phyloP scores from a whole-genome alignment of 1,140 invertebrate genomes.

The Achroia grisella region DNA sequence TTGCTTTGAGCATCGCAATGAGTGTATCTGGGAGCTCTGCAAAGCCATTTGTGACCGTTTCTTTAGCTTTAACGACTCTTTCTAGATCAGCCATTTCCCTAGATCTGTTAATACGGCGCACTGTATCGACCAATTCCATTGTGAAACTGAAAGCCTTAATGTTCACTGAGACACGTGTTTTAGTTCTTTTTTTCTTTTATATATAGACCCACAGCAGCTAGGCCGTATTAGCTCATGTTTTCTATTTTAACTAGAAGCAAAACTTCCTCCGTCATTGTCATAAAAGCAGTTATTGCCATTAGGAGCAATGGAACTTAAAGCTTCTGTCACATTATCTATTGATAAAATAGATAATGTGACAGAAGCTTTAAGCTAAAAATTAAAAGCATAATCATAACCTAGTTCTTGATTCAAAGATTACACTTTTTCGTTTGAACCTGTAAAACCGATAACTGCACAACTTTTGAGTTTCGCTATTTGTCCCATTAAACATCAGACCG shows the following conservation, averaged over 20 bases:
- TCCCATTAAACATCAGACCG: conserved; percentile 79
- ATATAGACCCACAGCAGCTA: conserved; percentile 76
- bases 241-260: conserved; percentile 69
- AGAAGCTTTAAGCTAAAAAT: no score
- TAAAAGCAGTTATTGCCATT: conserved; percentile 77
- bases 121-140: conserved; percentile 67
- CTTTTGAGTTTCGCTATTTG: conserved; percentile 80
- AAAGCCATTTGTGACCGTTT: conserved; percentile 73
- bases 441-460: conserved; percentile 79
- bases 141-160: conserved; percentile 37
- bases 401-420: conserved; percentile 76
- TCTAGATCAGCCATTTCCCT: conserved; percentile 61
- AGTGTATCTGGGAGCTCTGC: conserved; percentile 74
- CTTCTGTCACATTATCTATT: conserved; percentile 65
- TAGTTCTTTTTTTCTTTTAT: conserved; percentile 46
- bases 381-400: conserved; percentile 79
- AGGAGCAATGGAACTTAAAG: conserved; percentile 72
- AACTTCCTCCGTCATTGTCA: conserved; percentile 75
- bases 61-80: conserved; percentile 70
- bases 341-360: no score
- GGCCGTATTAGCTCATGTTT: conserved; percentile 74
- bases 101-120: conserved; percentile 36
- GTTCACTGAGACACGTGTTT: conserved; percentile 33
- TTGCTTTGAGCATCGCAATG: conserved; percentile 70
- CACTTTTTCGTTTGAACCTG: conserved; percentile 79